Conservation (phyloP, 2,888 invertebrate species). For the Micoletzkya japonica region DNA sequence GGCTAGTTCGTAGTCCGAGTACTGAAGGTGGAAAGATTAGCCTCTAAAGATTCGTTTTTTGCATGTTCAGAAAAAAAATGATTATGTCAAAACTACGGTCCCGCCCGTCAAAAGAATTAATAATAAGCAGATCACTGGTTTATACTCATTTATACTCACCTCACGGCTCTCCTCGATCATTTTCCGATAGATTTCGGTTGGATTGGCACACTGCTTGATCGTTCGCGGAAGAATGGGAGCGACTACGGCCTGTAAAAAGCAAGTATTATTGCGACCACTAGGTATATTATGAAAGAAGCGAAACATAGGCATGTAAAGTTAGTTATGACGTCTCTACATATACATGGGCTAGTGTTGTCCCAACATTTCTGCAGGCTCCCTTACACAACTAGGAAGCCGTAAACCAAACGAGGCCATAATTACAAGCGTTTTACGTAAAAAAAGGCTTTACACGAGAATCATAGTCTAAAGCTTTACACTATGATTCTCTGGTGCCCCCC, state of each 20-base stretch:
- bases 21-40: slow-evolving; percentile 42
- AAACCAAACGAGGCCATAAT: too few relatives aligned
- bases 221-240: slow-evolving; percentile 21
- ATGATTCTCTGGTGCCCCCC: too few relatives aligned
- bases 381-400: too few relatives aligned
- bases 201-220: slow-evolving; percentile 22
- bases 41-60: background rate
- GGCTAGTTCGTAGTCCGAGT: slow-evolving; percentile 54
- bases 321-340: background rate
- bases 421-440: too few relatives aligned
- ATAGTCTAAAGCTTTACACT: too few relatives aligned
- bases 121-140: background rate
- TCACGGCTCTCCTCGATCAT: background rate
- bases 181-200: too few relatives aligned
- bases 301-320: too few relatives aligned
- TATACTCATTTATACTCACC: slow-evolving; percentile 8
- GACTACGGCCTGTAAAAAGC: slow-evolving; percentile 15
- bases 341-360: too few relatives aligned
- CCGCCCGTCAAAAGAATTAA: background rate
- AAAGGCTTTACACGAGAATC: too few relatives aligned
- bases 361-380: too few relatives aligned
- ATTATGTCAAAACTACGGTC: background rate
- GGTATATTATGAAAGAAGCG: too few relatives aligned
- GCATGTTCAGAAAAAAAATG: background rate
- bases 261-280: too few relatives aligned